Base-by-base conservation (phyloP, 2,797 vertebrate genomes). In the Scarus forsteni region DNA sequence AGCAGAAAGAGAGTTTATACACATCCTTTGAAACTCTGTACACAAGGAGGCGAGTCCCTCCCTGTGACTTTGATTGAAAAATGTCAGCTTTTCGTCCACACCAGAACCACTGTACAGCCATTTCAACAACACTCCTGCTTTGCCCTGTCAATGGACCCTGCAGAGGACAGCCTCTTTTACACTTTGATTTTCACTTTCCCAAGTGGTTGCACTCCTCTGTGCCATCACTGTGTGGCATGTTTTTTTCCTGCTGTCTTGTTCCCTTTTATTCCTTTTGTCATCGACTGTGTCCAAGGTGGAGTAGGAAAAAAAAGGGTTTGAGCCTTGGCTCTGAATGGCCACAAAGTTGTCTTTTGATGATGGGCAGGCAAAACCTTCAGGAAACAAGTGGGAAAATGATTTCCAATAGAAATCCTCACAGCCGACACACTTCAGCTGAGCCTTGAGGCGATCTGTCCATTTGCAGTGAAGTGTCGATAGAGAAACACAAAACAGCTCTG, bases 311-410 rank as follows among this genome's bases (percentile, higher is more conserved):
- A 44, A 44, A 39, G 14, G 49, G 36, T 58, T 40, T 56, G 73
- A 54, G 74, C 42, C 66, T 16, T 48, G 64, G 61, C 59, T 75
- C 73, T 56, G 69, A 79, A 81, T 71, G 75, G 79, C 79, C 77
- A 61, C 64, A 50, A 60, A 51, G 70, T 65, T 10, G 58, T 81
- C 80, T 79, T 70, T 79, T 80, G 81, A 83, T 82, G 88, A 91
- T 86, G 77, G 67, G 73, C 77, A 81, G 61, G 27, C 27, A 27
- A 85, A 77, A 87, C 77, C 89, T 88, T 19, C 19, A 87, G 78
- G 85, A 91, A 92, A 90, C 82, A 89, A 88, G 80, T 50, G 36
- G 53, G 55, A 52, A 54, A 93, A 89, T 84, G 92, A 93, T 93
- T 93, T 92, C 92, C 92, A 86, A 92, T 89, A 89, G 77, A 61